These are phyloP conservation scores for Zaprionus capensis DNA, from an alignment of 1,140 invertebrate genomes.

Conservation along the genomic window DNA sequence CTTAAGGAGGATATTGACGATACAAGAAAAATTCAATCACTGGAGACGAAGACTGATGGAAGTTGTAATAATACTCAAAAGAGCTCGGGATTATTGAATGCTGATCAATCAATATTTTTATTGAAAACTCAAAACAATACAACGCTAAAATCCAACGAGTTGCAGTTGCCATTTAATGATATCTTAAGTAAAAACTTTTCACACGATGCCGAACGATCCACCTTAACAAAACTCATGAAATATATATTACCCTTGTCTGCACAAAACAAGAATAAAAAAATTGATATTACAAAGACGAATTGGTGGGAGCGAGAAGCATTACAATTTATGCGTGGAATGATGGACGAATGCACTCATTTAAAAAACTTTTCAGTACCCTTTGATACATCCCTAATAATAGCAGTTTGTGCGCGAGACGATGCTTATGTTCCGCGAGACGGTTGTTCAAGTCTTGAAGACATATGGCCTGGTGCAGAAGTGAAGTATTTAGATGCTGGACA, in stretches of 20 bases:
- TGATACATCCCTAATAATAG: slow-evolving; percentile 94
- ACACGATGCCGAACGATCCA: slow-evolving; percentile 36
- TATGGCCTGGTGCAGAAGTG: slow-evolving; percentile 96
- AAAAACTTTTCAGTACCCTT: slow-evolving; percentile 94
- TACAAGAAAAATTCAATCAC: slow-evolving; percentile 63
- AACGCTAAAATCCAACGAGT: slow-evolving; percentile 37
- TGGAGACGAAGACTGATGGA: slow-evolving; percentile 37
- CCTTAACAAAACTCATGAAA: slow-evolving; percentile 79
- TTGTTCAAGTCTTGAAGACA: slow-evolving; percentile 91
- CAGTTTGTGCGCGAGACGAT: slow-evolving; percentile 94
- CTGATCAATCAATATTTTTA: slow-evolving; percentile 59
- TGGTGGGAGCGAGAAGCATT: slow-evolving; percentile 90
- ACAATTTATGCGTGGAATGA: slow-evolving; percentile 98
- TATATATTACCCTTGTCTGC: slow-evolving; percentile 64
- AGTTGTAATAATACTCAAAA: slow-evolving; percentile 37
- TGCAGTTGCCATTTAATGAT: slow-evolving; percentile 48
- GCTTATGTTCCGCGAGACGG: slow-evolving; percentile 96
- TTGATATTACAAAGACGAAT: slow-evolving; percentile 86
- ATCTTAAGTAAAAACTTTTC: slow-evolving; percentile 26
- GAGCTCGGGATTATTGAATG: slow-evolving; percentile 8
- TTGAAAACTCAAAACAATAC: slow-evolving; percentile 45
- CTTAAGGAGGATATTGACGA: slow-evolving; percentile 81
- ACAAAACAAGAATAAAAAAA: slow-evolving; percentile 58
- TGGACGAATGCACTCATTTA: slow-evolving; percentile 99
- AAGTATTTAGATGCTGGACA: slow-evolving; percentile 95